A percentile compares a stretch with the other conserved stretches of the same genome.
Conservation (phyloP, 2,113 vertebrate species). For the Onychorhynchus coronatus region DNA sequence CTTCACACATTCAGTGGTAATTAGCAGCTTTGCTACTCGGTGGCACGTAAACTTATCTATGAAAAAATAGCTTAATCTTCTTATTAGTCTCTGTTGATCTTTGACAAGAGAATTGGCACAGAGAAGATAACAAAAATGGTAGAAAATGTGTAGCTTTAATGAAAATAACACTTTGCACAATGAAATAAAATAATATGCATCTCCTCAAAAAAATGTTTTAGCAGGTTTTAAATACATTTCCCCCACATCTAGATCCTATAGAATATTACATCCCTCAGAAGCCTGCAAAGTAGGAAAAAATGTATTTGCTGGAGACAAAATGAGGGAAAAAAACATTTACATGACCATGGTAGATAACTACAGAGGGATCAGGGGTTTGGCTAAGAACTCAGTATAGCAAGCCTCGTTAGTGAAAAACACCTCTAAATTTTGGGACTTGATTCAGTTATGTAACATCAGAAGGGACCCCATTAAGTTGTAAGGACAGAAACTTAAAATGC, state of each 20-base stretch:
- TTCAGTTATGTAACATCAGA: background rate
- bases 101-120: slow-evolving; percentile 14
- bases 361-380: background rate
- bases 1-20: slow-evolving; percentile 62
- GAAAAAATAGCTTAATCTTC: slow-evolving; percentile 58
- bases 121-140: background rate
- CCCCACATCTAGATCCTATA: background rate
- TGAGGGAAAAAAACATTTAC: background rate
- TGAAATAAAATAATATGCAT: background rate
- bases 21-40: slow-evolving; percentile 61
- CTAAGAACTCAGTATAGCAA: background rate
- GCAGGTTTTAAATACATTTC: background rate
- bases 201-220: background rate
- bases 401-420: background rate
- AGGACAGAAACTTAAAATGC: background rate
- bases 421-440: background rate
- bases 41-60: slow-evolving; percentile 52
- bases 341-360: background rate
- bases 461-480: background rate
- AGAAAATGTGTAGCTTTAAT: background rate
- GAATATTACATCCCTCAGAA: background rate
- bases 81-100: slow-evolving; percentile 57
- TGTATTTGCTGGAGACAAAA: background rate
- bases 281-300: background rate
- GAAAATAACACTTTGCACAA: background rate